Percentiles rank a stretch among this genome's conserved stretches.
Evolutionary conservation across 2,113 vertebrate species (phyloP).

Genomic region (Tragelaphus buxtoni): DNA sequence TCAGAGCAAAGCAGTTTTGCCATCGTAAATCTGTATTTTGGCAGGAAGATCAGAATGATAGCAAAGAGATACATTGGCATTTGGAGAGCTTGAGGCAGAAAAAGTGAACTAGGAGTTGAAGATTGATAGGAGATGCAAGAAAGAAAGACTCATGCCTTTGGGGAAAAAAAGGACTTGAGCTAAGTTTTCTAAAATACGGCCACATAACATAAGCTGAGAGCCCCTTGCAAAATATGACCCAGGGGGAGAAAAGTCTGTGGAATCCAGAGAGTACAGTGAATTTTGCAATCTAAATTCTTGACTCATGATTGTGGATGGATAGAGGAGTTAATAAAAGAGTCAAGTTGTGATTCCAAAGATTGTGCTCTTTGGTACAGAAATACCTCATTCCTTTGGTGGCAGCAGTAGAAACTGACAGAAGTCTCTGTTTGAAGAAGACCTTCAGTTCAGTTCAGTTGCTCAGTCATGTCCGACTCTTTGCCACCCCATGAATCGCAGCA

Average conservation of each 20-base stretch:
- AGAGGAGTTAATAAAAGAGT: constrained; percentile 1
- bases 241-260: background rate
- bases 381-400: background rate
- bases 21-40: constrained; percentile 22
- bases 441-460: background rate
- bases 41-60: constrained; percentile 26
- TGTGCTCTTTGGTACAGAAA: constrained; percentile 12
- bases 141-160: background rate
- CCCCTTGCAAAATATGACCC: background rate
- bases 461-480: too few species aligned
- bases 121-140: background rate
- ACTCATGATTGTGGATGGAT: background rate
- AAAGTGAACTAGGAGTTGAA: constrained; percentile 28
- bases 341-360: background rate
- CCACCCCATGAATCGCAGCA: too few species aligned
- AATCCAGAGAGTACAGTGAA: background rate
- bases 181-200: constrained; percentile 10
- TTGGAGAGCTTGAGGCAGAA: background rate
- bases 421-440: constrained; percentile 15
- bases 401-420: background rate
- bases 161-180: background rate
- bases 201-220: background rate
- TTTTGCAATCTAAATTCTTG: constrained; percentile 42
- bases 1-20: constrained; percentile 24
- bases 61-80: background rate